Evolutionary conservation across 92 coral and sea anemone species (phyloP).

Genomic region (Paragorgia papillata): DNA sequence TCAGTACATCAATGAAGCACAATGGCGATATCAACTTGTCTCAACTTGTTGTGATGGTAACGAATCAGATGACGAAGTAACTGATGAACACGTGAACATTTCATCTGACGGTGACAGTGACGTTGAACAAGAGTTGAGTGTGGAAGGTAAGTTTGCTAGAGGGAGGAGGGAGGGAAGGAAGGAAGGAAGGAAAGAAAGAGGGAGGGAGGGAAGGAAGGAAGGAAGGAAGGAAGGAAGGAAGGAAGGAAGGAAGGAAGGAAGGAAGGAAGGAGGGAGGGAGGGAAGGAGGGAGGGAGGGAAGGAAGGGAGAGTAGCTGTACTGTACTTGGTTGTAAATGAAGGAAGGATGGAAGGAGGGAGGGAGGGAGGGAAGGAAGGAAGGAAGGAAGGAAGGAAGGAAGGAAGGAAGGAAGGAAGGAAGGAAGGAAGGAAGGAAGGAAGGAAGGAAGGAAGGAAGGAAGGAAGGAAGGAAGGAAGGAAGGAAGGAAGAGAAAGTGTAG

Average conservation of each 20-base stretch:
- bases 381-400: constrained; percentile 39
- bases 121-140: constrained; percentile 2
- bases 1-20: constrained; percentile 93
- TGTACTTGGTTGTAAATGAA: too few relatives aligned
- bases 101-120: constrained; percentile 29
- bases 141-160: constrained; percentile 6
- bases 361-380: constrained; percentile 37
- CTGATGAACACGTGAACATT: constrained; percentile 4
- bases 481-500: constrained; percentile 1
- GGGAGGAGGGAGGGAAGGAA: constrained; percentile 38
- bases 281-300: background rate
- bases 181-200: constrained; percentile 37
- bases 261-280: background rate
- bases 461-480: background rate
- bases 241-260: constrained; percentile 16
- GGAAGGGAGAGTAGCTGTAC: too few relatives aligned
- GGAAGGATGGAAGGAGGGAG: constrained; percentile 16
- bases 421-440: constrained; percentile 30
- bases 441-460: constrained; percentile 16
- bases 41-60: constrained; percentile 49
- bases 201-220: constrained; percentile 54
- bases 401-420: constrained; percentile 55
- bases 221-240: constrained; percentile 39
- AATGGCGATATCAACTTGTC: constrained; percentile 95
- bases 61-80: constrained; percentile 22